A percentile compares a stretch with the other conserved stretches of the same genome.
phyloP scores from a whole-genome alignment of 2,797 vertebrate genomes.

The Fringilla coelebs region DNA sequence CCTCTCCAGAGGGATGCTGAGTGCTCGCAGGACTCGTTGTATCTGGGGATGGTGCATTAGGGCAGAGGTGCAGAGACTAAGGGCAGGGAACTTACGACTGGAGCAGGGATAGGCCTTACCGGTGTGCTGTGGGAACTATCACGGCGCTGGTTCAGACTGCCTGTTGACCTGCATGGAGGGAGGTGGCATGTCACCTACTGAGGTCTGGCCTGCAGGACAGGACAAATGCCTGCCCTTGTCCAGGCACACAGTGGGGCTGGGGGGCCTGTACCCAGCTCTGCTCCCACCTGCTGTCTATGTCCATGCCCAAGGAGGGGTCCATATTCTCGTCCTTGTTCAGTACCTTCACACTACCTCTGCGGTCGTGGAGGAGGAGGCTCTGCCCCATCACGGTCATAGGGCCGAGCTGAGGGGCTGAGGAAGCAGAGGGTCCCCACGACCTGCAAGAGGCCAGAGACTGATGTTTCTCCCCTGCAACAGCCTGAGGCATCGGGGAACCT shows the following conservation, averaged over 20 bases:
- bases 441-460: neutral
- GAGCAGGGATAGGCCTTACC: neutral
- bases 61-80: neutral
- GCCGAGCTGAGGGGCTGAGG: accelerated
- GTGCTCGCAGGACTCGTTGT: conserved; percentile 59
- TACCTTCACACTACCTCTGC: neutral
- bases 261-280: neutral
- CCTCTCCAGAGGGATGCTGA: conserved; percentile 66
- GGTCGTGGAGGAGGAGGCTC: neutral
- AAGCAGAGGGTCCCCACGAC: neutral
- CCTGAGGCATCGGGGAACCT: neutral
- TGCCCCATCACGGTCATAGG: neutral
- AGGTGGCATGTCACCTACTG: neutral
- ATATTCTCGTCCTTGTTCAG: neutral
- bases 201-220: neutral
- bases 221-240: neutral
- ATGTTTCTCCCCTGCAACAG: neutral
- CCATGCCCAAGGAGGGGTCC: neutral
- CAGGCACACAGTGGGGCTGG: neutral
- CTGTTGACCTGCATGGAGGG: neutral
- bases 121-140: neutral
- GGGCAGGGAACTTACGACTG: neutral
- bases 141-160: accelerated
- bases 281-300: neutral
- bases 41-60: conserved; percentile 56